Evolutionary conservation across 2,113 vertebrate genomes (phyloP), one percentile per base, ranked within the genome.

Genomic region (Numenius arquata): DNA sequence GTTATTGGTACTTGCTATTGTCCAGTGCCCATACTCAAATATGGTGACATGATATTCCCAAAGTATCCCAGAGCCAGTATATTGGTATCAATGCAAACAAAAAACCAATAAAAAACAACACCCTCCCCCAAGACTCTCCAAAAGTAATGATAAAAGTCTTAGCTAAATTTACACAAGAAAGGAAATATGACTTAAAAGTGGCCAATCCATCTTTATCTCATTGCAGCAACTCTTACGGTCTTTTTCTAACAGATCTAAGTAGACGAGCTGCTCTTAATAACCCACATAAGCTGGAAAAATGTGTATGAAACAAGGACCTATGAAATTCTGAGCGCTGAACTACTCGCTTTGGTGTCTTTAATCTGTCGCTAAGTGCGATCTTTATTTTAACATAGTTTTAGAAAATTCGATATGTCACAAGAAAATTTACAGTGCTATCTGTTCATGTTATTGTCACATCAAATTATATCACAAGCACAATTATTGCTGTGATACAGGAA

Each of bases 1-100:
- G 98, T 98, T 98, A 98, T 98, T 98, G 96, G 97, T 97, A 97
- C 98, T 97, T 98, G 98, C 96, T 98, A 98, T 98, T 98, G 98
- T 98, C 98, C 97, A 15, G 93, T 96, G 96, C 98, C 95, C 90
- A 59, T 96, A 88, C 94, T 96, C 95, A 95, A 97, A 85, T 55
- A 78, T 67, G 95, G 95, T 97, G 97, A 97, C 85, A 96, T 94
- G 97, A 97, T 94, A 97, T 96, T 95, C 95, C 96, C 90, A 89
- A 94, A 96, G 96, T 79, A 66, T 89, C 96, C 73, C 72, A 82
- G 84, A 93, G 93, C 50, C 78, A 15, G 45, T 74, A 11, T 92
- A 91, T 86, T 83, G 91, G 87, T 94, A 97, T 97, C 95, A 90
- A 61, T 95, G 59, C 74, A 86, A 89, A 80, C 40, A 89, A 75